Conservation (phyloP, 30 jellyfish, hydroid and myxozoan species). For the Aurelia sp. region DNA sequence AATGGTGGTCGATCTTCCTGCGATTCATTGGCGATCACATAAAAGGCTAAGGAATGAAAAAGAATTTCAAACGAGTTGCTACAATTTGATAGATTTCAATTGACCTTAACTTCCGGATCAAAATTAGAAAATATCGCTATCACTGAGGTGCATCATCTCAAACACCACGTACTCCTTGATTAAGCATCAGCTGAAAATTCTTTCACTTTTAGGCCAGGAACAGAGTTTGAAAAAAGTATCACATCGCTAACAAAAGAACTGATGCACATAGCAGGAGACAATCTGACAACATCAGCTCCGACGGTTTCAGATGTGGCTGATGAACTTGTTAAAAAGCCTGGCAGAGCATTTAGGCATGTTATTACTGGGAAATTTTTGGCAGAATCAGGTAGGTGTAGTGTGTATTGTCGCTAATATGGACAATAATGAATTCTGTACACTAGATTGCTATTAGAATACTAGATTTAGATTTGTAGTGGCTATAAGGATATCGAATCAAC, state of each 20-base stretch:
- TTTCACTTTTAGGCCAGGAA: slow-evolving; percentile 50
- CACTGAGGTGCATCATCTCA: no score
- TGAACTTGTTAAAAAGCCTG: slow-evolving; percentile 63
- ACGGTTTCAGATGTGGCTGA: slow-evolving; percentile 30
- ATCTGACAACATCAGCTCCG: slow-evolving; percentile 36
- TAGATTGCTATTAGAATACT: not conserved
- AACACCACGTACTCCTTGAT: not conserved
- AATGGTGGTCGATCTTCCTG: no score
- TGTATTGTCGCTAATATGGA: no score
- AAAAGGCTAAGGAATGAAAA: no score
- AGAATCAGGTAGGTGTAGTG: slow-evolving; percentile 72
- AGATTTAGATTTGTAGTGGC: no score
- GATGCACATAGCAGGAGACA: slow-evolving; percentile 68
- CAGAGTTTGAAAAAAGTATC: slow-evolving; percentile 70
- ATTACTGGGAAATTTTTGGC: slow-evolving; percentile 79
- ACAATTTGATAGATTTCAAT: no score
- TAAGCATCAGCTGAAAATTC: not conserved
- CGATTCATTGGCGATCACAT: no score
- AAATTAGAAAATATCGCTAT: no score
- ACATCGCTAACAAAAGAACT: slow-evolving; percentile 77
- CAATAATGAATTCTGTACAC: no score
- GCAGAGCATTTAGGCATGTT: slow-evolving; percentile 85
- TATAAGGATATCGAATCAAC: no score
- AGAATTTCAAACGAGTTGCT: no score
- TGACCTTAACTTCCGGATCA: no score